Evolutionary conservation across 1,140 invertebrate genomes (phyloP), one percentile per base, ranked within the genome.

Genomic region (Campodea augens): DNA sequence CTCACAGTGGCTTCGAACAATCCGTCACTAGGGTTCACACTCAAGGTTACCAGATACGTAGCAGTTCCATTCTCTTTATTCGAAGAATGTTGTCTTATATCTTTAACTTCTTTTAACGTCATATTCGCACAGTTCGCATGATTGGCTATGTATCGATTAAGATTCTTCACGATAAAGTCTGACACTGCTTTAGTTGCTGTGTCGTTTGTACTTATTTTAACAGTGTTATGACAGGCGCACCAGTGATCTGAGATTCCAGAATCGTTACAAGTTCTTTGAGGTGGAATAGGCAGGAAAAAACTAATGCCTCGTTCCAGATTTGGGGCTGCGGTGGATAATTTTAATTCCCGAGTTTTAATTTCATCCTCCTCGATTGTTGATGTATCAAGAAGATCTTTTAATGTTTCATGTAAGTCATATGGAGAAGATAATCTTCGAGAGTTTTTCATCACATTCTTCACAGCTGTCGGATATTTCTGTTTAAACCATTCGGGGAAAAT

Each of bases 161-260:
- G 64, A 46, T 77, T 59, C 0, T 60, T 52, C 0, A 82, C 63
- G 3, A 81, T 53, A 49, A 70, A 68, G 0, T 61, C 54, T 0
- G 71, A 72, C 1, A 69, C 70, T 7, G 67, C 3, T 4, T 12
- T 7, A 10, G 18, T 7, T 29, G 10, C 10, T 10, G 20, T 7
- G 12, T 10, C 10, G 10, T n/a, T 7, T 19, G 10, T 13, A 10
- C 10, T 10, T 12, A 54, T 43, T 7, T 70, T 68, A 4, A 62
- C 53, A 0, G 52, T 55, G 52, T 68, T 67, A 48, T 81, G 73
- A 53, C 87, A 91, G 13, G 80, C 79, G 55, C 86, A 91, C 76
- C 80, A 90, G 53, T 87, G 78, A 24, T 75, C 72, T 1, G 76
- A 70, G 29, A 92, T 85, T 0, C 66, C 72, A 0, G 85, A 84